Evolutionary conservation across 2,888 invertebrate genomes (phyloP).

Genomic region (Tenthredo amoena): DNA sequence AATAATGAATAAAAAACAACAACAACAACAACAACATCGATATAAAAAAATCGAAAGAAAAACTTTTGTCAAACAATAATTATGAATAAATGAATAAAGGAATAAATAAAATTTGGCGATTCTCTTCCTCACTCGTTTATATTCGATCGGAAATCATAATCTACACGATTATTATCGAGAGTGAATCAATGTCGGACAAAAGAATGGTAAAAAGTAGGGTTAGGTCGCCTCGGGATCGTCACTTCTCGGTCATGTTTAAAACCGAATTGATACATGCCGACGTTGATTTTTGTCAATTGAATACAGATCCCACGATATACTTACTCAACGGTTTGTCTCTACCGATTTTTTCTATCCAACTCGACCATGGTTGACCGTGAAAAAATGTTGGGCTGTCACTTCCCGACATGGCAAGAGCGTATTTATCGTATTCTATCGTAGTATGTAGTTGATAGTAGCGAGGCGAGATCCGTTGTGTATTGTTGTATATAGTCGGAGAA

Average conservation of each 20-base stretch:
- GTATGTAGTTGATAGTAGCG: background rate
- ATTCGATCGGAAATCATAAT: background rate
- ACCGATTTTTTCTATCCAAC: slow-evolving; percentile 76
- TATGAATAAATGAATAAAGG: slow-evolving; percentile 15
- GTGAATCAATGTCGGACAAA: background rate
- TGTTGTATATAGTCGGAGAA: background rate
- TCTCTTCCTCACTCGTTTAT: background rate
- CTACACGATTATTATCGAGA: background rate
- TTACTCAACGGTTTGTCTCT: slow-evolving; percentile 76
- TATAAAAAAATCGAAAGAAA: background rate
- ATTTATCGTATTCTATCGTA: background rate
- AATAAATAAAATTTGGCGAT: background rate
- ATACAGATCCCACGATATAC: slow-evolving; percentile 55
- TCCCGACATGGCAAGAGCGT: slow-evolving; percentile 74
- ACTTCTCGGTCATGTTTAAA: background rate
- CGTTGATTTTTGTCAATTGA: background rate
- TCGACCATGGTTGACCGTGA: slow-evolving; percentile 77
- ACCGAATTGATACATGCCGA: background rate
- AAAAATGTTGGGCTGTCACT: slow-evolving; percentile 78
- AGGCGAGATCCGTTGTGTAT: background rate
- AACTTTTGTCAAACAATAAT: background rate
- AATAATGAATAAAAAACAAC: background rate
- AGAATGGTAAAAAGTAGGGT: slow-evolving; percentile 7
- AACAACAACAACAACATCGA: background rate
- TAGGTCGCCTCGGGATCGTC: slow-evolving; percentile 35